These are phyloP conservation scores for Himalopsyche tibetana DNA, from an alignment of 2,888 invertebrate genomes.

Conservation along the genomic window DNA sequence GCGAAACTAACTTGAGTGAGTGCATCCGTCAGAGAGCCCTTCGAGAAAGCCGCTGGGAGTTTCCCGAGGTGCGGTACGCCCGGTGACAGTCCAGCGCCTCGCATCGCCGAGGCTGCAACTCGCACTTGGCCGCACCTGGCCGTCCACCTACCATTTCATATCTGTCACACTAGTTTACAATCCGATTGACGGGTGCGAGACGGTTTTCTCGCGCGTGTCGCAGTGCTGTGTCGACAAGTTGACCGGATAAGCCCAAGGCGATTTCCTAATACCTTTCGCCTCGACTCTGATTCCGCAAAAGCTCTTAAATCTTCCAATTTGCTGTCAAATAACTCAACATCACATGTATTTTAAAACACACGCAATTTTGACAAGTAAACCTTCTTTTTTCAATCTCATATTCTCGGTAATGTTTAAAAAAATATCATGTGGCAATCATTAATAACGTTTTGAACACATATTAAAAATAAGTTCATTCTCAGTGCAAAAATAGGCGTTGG, in stretches of 20 bases:
- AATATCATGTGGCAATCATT: too few species aligned
- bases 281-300: not conserved
- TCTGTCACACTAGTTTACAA: constrained; percentile 15
- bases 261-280: not conserved
- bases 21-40: not conserved
- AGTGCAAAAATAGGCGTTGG: not conserved
- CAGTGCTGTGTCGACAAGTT: constrained; percentile 31
- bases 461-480: too few species aligned
- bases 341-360: not conserved
- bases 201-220: constrained; percentile 27
- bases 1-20: constrained; percentile 11
- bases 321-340: too few species aligned
- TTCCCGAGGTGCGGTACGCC: constrained; percentile 6
- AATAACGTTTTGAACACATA: too few species aligned
- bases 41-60: not conserved
- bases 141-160: not conserved
- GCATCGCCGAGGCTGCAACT: constrained; percentile 8
- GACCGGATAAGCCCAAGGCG: not conserved
- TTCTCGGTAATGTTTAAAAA: too few species aligned
- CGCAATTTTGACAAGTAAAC: constrained; percentile 13
- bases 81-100: constrained; percentile 13
- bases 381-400: not conserved
- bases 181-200: not conserved
- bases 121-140: constrained; percentile 36
- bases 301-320: not conserved